Evolutionary conservation across 2,888 invertebrate species (phyloP).

Genomic region (Ormia ochracea): DNA sequence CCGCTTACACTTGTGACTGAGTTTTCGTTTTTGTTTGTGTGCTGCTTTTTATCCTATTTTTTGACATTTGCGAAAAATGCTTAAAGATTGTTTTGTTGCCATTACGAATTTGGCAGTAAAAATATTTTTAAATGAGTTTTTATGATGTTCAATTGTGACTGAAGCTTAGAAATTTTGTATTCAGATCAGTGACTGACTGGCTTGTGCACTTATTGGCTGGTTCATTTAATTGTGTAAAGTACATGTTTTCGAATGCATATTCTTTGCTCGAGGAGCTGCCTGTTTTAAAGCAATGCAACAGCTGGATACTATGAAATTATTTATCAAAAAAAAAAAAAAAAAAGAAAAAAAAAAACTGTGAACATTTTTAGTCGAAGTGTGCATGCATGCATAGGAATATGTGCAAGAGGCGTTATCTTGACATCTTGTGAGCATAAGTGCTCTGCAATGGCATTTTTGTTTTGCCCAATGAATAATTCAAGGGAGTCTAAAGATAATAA

Average conservation of each 20-base stretch:
- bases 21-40: background rate
- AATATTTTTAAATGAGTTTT: slow-evolving; percentile 13
- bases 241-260: background rate
- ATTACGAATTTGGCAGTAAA: background rate
- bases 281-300: background rate
- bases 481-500: slow-evolving; percentile 15
- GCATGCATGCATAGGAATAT: background rate
- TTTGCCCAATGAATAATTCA: slow-evolving; percentile 2
- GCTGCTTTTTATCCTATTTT: background rate
- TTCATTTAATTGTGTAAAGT: background rate
- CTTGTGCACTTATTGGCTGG: too few relatives aligned
- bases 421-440: slow-evolving; percentile 37
- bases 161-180: background rate
- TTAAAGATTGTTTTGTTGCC: background rate
- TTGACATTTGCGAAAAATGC: background rate
- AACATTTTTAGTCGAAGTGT: background rate
- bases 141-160: slow-evolving; percentile 40
- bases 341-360: background rate
- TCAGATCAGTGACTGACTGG: too few relatives aligned
- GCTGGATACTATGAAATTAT: slow-evolving; percentile 4
- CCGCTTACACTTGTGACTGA: background rate
- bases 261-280: background rate
- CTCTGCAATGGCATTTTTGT: slow-evolving; percentile 42
- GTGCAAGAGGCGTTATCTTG: slow-evolving; percentile 29
- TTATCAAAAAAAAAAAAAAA: too few relatives aligned